A percentile compares a stretch with the other conserved stretches of the same genome.
Evolutionary conservation across 2,888 invertebrate genomes (phyloP).

Genomic region (Brenthis daphne): DNA sequence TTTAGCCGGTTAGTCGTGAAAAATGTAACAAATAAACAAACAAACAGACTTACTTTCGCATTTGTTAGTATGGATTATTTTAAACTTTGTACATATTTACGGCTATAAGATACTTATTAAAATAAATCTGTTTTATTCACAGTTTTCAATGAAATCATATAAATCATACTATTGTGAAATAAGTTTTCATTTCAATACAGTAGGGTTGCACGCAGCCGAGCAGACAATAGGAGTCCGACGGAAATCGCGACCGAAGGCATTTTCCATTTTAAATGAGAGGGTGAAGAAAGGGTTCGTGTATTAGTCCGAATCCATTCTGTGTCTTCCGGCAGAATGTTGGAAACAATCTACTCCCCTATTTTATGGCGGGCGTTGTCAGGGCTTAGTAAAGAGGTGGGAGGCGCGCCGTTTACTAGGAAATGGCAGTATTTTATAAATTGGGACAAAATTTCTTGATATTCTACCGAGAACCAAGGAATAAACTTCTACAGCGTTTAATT

Average conservation of each 20-base stretch:
- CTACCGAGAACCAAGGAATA: constrained; percentile 2
- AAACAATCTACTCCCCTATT: constrained; percentile 69
- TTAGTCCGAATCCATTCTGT: constrained; percentile 74
- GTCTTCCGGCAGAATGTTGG: constrained; percentile 69
- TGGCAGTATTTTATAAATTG: constrained; percentile 21
- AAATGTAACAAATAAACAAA: too few relatives aligned
- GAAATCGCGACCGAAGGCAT: constrained; percentile 71
- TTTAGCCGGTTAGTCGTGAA: too few relatives aligned
- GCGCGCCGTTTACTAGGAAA: constrained; percentile 28
- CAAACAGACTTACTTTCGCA: too few relatives aligned
- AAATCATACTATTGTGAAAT: constrained; percentile 61
- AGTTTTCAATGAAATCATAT: constrained; percentile 23
- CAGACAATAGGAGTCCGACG: constrained; percentile 67
- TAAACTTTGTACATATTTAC: not conserved
- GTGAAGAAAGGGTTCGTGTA: constrained; percentile 63
- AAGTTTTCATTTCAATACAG: constrained; percentile 60
- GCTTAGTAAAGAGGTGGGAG: constrained; percentile 39
- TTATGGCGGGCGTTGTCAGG: constrained; percentile 61
- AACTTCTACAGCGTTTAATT: not conserved
- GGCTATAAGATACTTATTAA: not conserved
- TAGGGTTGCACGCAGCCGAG: constrained; percentile 71
- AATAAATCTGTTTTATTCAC: not conserved
- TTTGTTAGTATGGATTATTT: too few relatives aligned
- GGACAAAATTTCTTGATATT: constrained; percentile 16
- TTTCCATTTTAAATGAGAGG: constrained; percentile 72